These are phyloP conservation scores for Triops longicaudatus DNA, from an alignment of 1,140 invertebrate species.

Conservation along the genomic window DNA sequence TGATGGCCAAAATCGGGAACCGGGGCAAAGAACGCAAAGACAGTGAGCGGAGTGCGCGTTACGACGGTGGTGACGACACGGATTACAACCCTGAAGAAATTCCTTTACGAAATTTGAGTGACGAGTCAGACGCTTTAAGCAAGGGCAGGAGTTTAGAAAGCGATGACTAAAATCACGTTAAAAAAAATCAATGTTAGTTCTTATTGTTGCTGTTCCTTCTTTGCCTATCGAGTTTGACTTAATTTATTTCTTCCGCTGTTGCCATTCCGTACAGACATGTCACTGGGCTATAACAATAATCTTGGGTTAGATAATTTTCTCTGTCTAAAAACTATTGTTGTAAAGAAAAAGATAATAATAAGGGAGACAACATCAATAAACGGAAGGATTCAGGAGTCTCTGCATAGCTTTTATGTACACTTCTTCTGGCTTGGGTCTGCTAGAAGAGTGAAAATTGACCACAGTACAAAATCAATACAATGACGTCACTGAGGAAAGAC, in stretches of 20 bases:
- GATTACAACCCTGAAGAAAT: not conserved
- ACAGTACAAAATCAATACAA: not conserved
- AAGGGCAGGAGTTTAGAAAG: not conserved
- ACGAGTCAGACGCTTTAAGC: not conserved
- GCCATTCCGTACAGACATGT: not conserved
- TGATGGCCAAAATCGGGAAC: not conserved
- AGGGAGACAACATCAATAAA: not conserved
- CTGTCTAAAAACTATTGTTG: not conserved
- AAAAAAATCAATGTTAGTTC: not conserved
- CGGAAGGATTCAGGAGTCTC: not conserved
- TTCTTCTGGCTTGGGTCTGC: not conserved
- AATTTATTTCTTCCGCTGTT: constrained; percentile 2
- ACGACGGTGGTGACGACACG: not conserved
- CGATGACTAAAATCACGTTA: not conserved
- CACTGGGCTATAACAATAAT: constrained; percentile 7
- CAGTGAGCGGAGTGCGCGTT: not conserved
- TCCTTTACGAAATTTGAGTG: not conserved
- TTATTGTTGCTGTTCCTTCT: not conserved
- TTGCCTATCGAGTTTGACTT: not conserved
- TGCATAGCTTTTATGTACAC: constrained; percentile 10
- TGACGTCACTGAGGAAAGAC: not conserved
- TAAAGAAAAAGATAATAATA: not conserved
- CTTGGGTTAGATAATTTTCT: not conserved
- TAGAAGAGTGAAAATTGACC: not conserved
- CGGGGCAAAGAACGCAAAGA: not conserved